Evolutionary conservation across 1,140 invertebrate species (phyloP).

Genomic region (Reticulitermes speratus): DNA sequence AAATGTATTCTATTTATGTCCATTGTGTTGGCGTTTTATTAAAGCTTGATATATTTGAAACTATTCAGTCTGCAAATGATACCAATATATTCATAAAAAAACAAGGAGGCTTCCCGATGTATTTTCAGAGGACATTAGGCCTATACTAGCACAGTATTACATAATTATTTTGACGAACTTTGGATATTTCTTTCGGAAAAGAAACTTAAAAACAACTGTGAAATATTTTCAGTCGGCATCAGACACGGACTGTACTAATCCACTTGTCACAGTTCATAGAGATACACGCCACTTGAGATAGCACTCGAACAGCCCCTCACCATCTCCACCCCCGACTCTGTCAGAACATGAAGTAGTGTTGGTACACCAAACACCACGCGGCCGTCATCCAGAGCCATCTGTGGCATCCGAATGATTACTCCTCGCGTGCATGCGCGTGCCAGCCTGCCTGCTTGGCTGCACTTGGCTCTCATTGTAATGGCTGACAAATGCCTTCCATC

Average conservation of each 20-base stretch:
- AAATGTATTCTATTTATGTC: no score
- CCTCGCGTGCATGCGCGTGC: neutral
- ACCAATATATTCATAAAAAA: no score
- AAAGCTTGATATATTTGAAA: no score
- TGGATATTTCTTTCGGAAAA: no score
- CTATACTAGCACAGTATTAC: no score
- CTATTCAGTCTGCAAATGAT: no score
- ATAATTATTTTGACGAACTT: no score
- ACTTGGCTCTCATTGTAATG: neutral
- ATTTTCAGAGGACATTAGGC: no score
- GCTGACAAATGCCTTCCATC: neutral
- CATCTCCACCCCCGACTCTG: neutral
- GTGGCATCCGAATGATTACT: neutral
- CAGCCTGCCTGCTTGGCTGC: neutral
- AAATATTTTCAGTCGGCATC: neutral
- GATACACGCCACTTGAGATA: slow-evolving; percentile 8
- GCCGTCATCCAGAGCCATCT: neutral
- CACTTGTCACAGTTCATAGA: slow-evolving; percentile 2
- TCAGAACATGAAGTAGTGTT: slow-evolving; percentile 16
- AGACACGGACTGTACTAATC: neutral
- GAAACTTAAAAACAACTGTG: neutral
- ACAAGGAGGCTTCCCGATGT: no score
- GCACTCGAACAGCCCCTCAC: neutral
- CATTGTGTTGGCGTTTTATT: no score
- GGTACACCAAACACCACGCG: neutral